A percentile compares a stretch with the other conserved stretches of the same genome.
phyloP scores from a whole-genome alignment of 1,140 invertebrate genomes.

The Leucophenga varia region DNA sequence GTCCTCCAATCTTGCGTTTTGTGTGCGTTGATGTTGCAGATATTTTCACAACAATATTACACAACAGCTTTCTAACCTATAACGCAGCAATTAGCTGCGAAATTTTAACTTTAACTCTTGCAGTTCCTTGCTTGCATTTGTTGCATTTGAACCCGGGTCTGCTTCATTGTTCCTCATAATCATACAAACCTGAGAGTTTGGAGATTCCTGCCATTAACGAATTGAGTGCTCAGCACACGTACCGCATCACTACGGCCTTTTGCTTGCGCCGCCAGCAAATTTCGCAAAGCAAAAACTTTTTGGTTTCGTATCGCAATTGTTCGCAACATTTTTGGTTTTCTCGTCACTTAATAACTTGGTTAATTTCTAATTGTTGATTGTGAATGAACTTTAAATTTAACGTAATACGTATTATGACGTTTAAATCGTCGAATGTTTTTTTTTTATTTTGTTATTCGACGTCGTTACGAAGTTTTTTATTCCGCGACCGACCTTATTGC shows the following conservation, averaged over 20 bases:
- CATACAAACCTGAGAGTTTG: slow-evolving; percentile 35
- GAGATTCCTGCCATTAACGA: slow-evolving; percentile 22
- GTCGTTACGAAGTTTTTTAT: slow-evolving; percentile 21
- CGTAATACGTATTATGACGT: no score
- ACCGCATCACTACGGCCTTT: slow-evolving; percentile 19
- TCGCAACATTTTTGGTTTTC: slow-evolving; percentile 62
- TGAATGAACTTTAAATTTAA: slow-evolving; percentile 8
- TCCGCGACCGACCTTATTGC: slow-evolving; percentile 7
- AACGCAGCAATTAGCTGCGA: no score
- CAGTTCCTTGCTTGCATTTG: no score
- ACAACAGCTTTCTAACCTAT: slow-evolving; percentile 46
- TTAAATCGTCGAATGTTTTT: slow-evolving; percentile 8
- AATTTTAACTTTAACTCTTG: no score
- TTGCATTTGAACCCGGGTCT: no score
- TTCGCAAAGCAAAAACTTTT: slow-evolving; percentile 33
- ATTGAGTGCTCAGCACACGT: slow-evolving; percentile 33
- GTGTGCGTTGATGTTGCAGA: no score
- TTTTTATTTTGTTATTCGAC: slow-evolving; percentile 9
- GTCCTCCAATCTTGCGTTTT: no score
- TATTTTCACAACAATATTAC: slow-evolving; percentile 55
- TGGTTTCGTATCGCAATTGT: slow-evolving; percentile 67
- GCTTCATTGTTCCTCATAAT: background rate
- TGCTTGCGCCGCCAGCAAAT: slow-evolving; percentile 14
- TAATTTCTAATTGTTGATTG: background rate
- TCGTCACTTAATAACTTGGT: slow-evolving; percentile 4